These are phyloP conservation scores for Coendou prehensilis DNA, from an alignment of 2,797 vertebrate species.

Conservation along the genomic window DNA sequence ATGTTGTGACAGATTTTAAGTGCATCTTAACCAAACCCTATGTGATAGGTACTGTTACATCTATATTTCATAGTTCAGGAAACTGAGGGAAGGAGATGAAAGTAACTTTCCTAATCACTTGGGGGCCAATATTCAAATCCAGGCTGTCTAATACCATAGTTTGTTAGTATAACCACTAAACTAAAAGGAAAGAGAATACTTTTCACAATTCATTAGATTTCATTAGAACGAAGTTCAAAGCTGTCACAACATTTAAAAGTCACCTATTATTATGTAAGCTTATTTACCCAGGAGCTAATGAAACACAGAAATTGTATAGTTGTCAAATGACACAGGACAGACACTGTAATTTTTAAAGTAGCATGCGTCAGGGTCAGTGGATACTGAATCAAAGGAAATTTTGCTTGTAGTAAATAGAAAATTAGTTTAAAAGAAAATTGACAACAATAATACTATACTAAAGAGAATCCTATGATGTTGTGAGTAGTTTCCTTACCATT, in stretches of 20 bases:
- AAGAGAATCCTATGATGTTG: not conserved
- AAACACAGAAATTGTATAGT: conserved; percentile 1
- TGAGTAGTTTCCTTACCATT: not conserved
- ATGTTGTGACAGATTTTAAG: not conserved
- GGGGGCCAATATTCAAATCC: not conserved
- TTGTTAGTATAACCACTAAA: not conserved
- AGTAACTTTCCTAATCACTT: not conserved
- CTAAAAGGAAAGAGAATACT: not conserved
- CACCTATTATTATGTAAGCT: conserved; percentile 53
- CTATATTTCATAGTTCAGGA: not conserved
- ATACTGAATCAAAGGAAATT: not conserved
- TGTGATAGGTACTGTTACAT: not conserved
- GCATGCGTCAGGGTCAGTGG: not conserved
- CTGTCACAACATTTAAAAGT: conserved; percentile 65
- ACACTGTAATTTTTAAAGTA: not conserved
- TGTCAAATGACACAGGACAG: conserved; percentile 19
- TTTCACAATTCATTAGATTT: conserved; percentile 46
- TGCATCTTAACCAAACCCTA: not conserved
- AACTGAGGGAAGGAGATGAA: not conserved
- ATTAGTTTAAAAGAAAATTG: not conserved
- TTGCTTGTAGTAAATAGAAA: not conserved
- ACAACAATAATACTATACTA: not conserved
- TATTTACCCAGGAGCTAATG: conserved; percentile 49
- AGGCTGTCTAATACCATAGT: not conserved
- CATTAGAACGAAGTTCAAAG: conserved; percentile 41